These are phyloP conservation scores for Poecilia gillii DNA, from an alignment of 2,797 vertebrate genomes.

Conservation along the genomic window DNA sequence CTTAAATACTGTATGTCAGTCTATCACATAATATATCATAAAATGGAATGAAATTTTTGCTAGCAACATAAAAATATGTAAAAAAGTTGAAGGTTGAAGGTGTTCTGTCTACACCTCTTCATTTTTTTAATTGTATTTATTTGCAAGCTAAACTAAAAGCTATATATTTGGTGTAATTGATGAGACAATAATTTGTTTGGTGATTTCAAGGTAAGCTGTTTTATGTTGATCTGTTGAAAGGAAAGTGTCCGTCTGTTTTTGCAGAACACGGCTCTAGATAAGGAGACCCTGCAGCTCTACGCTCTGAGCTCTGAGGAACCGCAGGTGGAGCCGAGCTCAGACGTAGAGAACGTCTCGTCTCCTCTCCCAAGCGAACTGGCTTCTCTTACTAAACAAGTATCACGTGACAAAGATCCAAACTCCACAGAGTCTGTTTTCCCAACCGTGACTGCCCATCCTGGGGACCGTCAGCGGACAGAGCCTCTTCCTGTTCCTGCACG, in stretches of 20 bases:
- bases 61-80: too few relatives aligned
- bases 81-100: background rate
- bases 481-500: conserved; percentile 14
- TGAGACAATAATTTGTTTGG: background rate
- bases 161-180: background rate
- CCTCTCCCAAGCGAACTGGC: conserved; percentile 19
- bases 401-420: conserved; percentile 5
- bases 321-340: conserved; percentile 42
- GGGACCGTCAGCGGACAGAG: conserved; percentile 3
- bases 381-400: conserved; percentile 16
- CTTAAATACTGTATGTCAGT: too few relatives aligned
- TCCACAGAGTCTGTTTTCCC: background rate
- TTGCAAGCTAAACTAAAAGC: too few relatives aligned
- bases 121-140: too few relatives aligned
- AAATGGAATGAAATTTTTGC: too few relatives aligned
- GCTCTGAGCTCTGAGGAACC: conserved; percentile 65
- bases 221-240: background rate
- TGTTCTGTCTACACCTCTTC: background rate
- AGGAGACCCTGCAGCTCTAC: conserved; percentile 87
- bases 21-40: too few relatives aligned
- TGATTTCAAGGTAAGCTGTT: conserved; percentile 25
- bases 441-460: conserved; percentile 24
- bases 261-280: conserved; percentile 98
- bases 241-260: conserved; percentile 29
- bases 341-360: conserved; percentile 36